Percentiles rank a stretch among this genome's conserved stretches.
phyloP scores from a whole-genome alignment of 1,140 invertebrate species.

The Brachionus rubens region DNA sequence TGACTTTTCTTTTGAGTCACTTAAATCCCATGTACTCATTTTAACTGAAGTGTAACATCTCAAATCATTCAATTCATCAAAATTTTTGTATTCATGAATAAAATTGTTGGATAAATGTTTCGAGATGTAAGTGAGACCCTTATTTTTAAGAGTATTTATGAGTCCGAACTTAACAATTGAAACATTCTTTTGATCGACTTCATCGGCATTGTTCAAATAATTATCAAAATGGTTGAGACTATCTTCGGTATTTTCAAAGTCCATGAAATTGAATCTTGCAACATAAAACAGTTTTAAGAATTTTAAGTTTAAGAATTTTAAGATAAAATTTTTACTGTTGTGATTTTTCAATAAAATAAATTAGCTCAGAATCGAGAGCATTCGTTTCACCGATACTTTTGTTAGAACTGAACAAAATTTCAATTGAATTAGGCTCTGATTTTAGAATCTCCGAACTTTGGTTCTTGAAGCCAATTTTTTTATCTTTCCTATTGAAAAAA shows the following conservation, averaged over 20 bases:
- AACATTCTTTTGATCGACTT: not conserved
- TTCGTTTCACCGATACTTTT: conserved; percentile 5
- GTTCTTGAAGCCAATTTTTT: not conserved
- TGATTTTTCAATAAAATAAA: not conserved
- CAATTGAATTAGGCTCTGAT: not conserved
- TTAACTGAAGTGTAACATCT: not conserved
- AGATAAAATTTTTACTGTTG: not conserved
- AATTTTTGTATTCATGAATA: too few relatives aligned
- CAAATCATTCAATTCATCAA: not conserved
- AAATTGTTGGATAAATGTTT: not conserved
- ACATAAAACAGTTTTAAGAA: not conserved
- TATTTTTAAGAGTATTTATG: not conserved
- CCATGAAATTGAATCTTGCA: not conserved
- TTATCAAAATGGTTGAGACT: not conserved
- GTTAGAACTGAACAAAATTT: not conserved
- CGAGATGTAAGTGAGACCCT: not conserved
- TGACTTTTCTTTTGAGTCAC: not conserved
- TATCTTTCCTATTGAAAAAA: not conserved
- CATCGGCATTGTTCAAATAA: not conserved
- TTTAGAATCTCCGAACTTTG: conserved; percentile 9
- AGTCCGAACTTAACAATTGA: not conserved
- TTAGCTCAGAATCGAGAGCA: not conserved
- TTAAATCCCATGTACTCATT: not conserved
- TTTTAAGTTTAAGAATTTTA: not conserved
- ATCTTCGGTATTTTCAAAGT: not conserved